Evolutionary conservation across 2,797 vertebrate genomes (phyloP).

Genomic region (Trematomus bernacchii): DNA sequence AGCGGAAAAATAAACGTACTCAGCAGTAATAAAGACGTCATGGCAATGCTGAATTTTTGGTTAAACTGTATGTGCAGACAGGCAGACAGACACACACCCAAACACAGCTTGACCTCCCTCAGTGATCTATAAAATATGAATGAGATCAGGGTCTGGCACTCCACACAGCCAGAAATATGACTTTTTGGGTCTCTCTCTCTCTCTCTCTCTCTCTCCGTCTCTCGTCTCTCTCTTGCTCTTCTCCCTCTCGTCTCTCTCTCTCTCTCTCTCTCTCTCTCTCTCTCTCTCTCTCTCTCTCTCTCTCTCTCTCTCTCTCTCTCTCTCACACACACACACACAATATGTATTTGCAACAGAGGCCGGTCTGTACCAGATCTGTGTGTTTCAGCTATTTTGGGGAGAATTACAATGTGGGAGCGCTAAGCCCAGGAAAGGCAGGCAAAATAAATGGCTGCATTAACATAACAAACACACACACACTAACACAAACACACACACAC

Average conservation of each 20-base stretch:
- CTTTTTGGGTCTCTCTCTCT: slow-evolving; percentile 37
- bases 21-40: neutral
- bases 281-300: slow-evolving; percentile 10
- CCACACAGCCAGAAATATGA: slow-evolving; percentile 40
- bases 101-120: slow-evolving; percentile 19
- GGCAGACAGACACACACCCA: slow-evolving; percentile 26
- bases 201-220: neutral
- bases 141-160: slow-evolving; percentile 62
- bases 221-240: slow-evolving; percentile 21
- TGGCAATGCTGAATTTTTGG: neutral
- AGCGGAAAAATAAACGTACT: neutral
- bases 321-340: slow-evolving; percentile 4
- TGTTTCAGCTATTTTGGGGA: slow-evolving; percentile 42
- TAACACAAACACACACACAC: slow-evolving; percentile 13
- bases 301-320: neutral
- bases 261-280: neutral
- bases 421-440: slow-evolving; percentile 20
- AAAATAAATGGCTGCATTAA: slow-evolving; percentile 12
- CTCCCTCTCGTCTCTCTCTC: slow-evolving; percentile 15
- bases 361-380: slow-evolving; percentile 12
- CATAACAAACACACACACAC: slow-evolving; percentile 15
- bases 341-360: slow-evolving; percentile 24
- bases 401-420: slow-evolving; percentile 33
- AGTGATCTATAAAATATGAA: slow-evolving; percentile 69
- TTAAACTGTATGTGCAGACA: neutral